Evolutionary conservation across 2,797 vertebrate species (phyloP), one percentile per base, ranked within the genome.

Genomic region (Lemur catta): DNA sequence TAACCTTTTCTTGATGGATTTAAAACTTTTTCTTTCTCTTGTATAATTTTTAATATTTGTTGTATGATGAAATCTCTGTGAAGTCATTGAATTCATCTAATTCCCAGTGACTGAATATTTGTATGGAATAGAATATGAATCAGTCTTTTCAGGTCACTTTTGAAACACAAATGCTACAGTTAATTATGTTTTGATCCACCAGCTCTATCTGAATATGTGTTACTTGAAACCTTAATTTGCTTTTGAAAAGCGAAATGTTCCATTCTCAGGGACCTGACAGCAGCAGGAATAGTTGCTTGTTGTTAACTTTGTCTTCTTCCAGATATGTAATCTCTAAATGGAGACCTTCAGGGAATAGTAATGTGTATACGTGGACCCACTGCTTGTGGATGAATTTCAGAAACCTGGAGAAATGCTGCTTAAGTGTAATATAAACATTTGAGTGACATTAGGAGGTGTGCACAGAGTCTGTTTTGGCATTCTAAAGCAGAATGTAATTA

Each of bases 161-260:
- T 78, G 94, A 75, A 82, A 75, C 61, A 81, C 41, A 95, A 48
- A 86, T 88, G 85, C 59, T 96, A 80, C 46, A 1, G 63, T 79
- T 94, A 94, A 94, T 89, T 93, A 76, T 85, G 76, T 96, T 94
- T 89, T 82, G 89, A 85, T 89, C 81, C 43, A 79, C 50, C 15
- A 67, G 33, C 81, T 93, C 20, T 93, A 6, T 63, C 79, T 94
- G 93, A 85, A 93, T 75, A 65, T 79, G 18, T 96, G 65, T 41
- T 41, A 89, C 80, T 90, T 79, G 89, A 96, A 93, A 72, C 46
- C 43, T 55, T 76, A 50, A 69, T 92, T 95, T 69, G 72, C 86
- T 94, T 84, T 89, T 92, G 55, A 67, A 96, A 94, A 92, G 52
- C 30, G 52, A 74, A 86, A 84, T 65, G 20, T 81, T 84, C 63